Evolutionary conservation across 2,113 vertebrate species (phyloP), one percentile per base, ranked within the genome.

Genomic region (Dipodomys merriami): DNA sequence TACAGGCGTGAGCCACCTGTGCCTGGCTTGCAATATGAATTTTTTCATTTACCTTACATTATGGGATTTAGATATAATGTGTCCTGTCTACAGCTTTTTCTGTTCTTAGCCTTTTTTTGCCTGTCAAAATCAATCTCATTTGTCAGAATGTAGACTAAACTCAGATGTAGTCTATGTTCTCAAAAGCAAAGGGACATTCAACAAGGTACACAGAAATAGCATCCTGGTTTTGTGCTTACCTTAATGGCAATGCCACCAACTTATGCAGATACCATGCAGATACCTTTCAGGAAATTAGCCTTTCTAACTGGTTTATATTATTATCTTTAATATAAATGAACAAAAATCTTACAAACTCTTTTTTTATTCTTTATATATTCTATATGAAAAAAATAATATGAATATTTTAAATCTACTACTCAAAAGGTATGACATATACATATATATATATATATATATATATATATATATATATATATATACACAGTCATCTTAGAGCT

Each of bases 391-490:
- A 46, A 81, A 15, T 81, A 94, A 91, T 69, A 35, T 23, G 77
- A 91, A 72, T 86, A 95, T 86, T 94, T 86, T 90, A 44, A 88
- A 86, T 62, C 86, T 25, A 30, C 29, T 91, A 88, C 86, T 88
- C 33, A 44, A 39, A 94, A 89, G 83, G 83, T 65, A 6, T n/a
- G 71, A 39, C 64, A 60, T 95, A 91, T 49, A 93, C 5, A 57
- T 11, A 92, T n/a, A n/a, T n/a, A n/a, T n/a, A n/a, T n/a, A n/a
- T n/a, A n/a, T n/a, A n/a, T n/a, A n/a, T n/a, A n/a, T n/a, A n/a
- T n/a, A n/a, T n/a, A n/a, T n/a, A n/a, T n/a, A n/a, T n/a, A n/a
- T n/a, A n/a, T n/a, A n/a, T n/a, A 91, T 49, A 93, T 18, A 57
- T 11, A 92, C 90, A 57, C 82, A 79, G 65, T 93, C 16, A 94